Conservation (phyloP, 2,888 invertebrate species). For the Atethmia centrago region DNA sequence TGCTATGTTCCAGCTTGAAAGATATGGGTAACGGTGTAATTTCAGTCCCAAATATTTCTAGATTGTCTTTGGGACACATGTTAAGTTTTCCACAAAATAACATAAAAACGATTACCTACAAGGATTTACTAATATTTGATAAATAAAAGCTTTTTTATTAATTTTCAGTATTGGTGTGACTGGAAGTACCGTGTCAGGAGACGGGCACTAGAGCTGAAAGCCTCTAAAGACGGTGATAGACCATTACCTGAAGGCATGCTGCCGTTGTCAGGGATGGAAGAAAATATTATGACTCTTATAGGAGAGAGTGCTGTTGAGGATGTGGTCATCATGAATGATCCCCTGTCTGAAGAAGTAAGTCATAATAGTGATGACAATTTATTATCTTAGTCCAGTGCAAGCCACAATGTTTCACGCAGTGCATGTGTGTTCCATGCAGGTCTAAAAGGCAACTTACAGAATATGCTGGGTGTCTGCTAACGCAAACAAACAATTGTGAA, state of each 20-base stretch:
- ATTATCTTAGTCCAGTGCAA: neutral
- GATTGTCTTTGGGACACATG: neutral
- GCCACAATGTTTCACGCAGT: too few relatives aligned
- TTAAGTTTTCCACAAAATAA: too few relatives aligned
- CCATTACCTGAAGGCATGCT: constrained; percentile 72
- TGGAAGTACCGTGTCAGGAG: constrained; percentile 82
- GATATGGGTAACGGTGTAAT: neutral
- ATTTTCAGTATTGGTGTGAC: constrained; percentile 82
- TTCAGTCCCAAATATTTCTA: neutral
- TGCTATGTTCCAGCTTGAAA: neutral
- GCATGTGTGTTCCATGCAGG: neutral
- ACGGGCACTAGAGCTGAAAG: constrained; percentile 77
- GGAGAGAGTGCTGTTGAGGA: constrained; percentile 75
- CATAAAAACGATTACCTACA: neutral
- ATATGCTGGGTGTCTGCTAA: neutral
- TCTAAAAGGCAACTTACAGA: neutral
- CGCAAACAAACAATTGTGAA: too few relatives aligned
- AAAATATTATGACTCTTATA: constrained; percentile 76
- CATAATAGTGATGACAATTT: neutral
- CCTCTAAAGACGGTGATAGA: constrained; percentile 70
- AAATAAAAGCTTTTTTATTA: constrained; percentile 1
- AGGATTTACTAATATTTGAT: neutral
- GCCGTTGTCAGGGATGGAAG: constrained; percentile 75
- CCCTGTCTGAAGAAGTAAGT: constrained; percentile 73
- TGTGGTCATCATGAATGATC: constrained; percentile 76